Conservation (phyloP, 2,888 invertebrate genomes). For the Norana najaformis region DNA sequence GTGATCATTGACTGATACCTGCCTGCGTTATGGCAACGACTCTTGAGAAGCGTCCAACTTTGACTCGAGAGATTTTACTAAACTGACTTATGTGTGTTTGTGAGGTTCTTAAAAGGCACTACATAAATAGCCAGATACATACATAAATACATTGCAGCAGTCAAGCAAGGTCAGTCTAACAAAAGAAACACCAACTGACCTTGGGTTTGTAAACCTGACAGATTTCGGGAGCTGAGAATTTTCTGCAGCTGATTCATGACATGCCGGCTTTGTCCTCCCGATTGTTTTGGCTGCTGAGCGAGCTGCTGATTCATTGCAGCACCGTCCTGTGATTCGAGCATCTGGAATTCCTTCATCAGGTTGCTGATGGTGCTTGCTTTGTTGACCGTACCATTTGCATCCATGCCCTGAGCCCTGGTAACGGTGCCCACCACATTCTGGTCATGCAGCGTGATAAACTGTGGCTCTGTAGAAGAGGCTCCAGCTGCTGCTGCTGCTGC, state of each 20-base stretch:
- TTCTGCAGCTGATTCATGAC: constrained; percentile 15
- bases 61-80: too few relatives aligned
- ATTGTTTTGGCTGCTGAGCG: not conserved
- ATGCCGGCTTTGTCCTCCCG: not conserved
- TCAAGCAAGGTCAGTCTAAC: too few relatives aligned
- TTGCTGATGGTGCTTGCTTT: not conserved
- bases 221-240: not conserved
- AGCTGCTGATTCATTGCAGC: not conserved
- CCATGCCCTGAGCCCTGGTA: not conserved
- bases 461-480: not conserved
- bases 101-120: not conserved
- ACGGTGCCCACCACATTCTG: not conserved
- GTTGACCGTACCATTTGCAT: not conserved
- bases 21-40: not conserved
- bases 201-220: too few relatives aligned
- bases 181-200: not conserved
- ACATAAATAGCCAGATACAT: not conserved
- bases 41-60: not conserved
- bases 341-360: constrained; percentile 27
- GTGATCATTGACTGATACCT: too few relatives aligned
- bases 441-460: not conserved
- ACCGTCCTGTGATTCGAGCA: constrained; percentile 50
- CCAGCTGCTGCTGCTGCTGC: not conserved
- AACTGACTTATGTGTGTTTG: too few relatives aligned
- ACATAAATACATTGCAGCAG: too few relatives aligned